Percentiles rank a stretch among this genome's conserved stretches.
These are phyloP conservation scores for Phlogophora meticulosa DNA, from an alignment of 2,888 invertebrate genomes.

Conservation along the genomic window DNA sequence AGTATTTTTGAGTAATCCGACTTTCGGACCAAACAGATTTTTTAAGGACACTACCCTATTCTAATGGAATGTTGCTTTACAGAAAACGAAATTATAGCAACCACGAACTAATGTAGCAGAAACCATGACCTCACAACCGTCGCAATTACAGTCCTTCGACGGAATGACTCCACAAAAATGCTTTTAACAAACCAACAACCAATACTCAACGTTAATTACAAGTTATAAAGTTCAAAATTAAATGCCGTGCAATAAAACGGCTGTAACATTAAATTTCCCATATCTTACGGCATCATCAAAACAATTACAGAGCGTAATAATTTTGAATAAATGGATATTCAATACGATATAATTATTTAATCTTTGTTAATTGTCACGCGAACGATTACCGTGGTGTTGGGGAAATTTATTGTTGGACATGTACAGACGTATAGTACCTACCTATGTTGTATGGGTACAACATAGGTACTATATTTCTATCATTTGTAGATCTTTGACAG, in stretches of 20 bases:
- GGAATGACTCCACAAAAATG: constrained; percentile 19
- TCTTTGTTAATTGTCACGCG: constrained; percentile 28
- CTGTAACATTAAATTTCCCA: constrained; percentile 3
- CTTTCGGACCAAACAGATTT: too few relatives aligned
- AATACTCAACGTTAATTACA: constrained; percentile 1
- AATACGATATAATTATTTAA: constrained; percentile 49
- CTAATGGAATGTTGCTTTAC: neutral
- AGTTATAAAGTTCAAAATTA: constrained; percentile 26
- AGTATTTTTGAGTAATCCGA: too few relatives aligned
- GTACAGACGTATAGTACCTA: too few relatives aligned
- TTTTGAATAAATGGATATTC: constrained; percentile 47
- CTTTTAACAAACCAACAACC: constrained; percentile 5
- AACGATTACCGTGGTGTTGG: neutral
- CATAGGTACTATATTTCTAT: too few relatives aligned
- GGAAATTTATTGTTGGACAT: neutral
- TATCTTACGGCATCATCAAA: constrained; percentile 51
- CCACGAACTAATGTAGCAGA: neutral
- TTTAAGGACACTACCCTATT: neutral
- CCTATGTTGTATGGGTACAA: too few relatives aligned
- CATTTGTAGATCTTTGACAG: too few relatives aligned
- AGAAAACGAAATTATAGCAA: neutral
- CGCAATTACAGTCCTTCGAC: constrained; percentile 7
- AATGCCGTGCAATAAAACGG: constrained; percentile 7
- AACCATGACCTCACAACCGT: constrained; percentile 4
- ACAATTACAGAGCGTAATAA: constrained; percentile 48